Evolutionary conservation across 2,888 invertebrate species (phyloP).

Genomic region (Thereva unica): DNA sequence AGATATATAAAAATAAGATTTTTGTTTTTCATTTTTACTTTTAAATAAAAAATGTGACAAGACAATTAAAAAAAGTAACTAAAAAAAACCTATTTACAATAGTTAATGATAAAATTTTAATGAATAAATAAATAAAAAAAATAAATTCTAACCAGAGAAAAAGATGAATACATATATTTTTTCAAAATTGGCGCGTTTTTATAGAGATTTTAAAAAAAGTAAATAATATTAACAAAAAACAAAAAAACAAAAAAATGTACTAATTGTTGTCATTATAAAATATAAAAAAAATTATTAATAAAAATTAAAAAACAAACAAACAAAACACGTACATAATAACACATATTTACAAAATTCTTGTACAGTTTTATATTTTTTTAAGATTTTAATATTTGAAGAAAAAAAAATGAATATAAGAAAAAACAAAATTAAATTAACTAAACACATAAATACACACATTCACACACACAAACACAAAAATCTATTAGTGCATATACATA

Average conservation of each 20-base stretch:
- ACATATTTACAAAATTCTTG: slow-evolving; percentile 31
- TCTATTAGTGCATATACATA: too few relatives aligned
- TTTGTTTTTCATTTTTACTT: not conserved
- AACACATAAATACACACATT: slow-evolving; percentile 2
- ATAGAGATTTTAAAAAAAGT: too few relatives aligned
- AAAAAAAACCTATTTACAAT: too few relatives aligned
- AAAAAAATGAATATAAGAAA: not conserved
- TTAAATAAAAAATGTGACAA: not conserved
- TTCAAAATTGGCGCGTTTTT: slow-evolving; percentile 15
- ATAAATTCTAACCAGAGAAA: not conserved
- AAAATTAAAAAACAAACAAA: slow-evolving; percentile 4
- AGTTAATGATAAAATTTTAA: too few relatives aligned
- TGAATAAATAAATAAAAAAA: too few relatives aligned
- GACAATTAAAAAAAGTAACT: slow-evolving; percentile 12
- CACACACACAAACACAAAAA: too few relatives aligned
- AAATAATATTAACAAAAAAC: too few relatives aligned
- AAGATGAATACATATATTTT: slow-evolving; percentile 16
- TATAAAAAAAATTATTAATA: slow-evolving; percentile 26
- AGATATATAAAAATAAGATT: not conserved
- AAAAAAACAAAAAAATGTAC: too few relatives aligned
- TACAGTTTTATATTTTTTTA: slow-evolving; percentile 36
- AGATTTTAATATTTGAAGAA: slow-evolving; percentile 22
- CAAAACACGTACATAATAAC: slow-evolving; percentile 12
- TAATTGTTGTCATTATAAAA: slow-evolving; percentile 6
- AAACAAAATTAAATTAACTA: not conserved